Evolutionary conservation across 2,113 vertebrate species (phyloP), one percentile per base, ranked within the genome.

Genomic region (Alethe diademata): DNA sequence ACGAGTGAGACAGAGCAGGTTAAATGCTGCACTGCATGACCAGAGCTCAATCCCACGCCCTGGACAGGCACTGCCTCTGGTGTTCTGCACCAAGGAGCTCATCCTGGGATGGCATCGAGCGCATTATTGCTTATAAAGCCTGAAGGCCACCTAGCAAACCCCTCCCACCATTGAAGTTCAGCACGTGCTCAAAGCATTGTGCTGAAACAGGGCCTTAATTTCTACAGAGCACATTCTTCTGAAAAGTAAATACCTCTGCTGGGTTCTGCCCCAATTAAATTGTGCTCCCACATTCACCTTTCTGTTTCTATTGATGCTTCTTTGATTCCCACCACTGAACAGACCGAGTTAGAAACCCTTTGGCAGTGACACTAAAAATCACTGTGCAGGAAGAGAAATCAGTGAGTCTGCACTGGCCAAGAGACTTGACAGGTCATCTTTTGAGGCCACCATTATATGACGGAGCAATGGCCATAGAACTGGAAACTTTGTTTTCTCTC

Each of bases 391-490:
- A 78, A 17, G 8, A 89, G 53, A 65, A 54, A 60, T 38, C 43
- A 48, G 14, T 16, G 26, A 47, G n/a, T 14, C 51, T 69, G 36
- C 57, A 58, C 33, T 14, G 14, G 53, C 35, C 9, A 66, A 38
- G 36, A 80, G 45, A 54, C 47, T 61, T 71, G 72, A 54, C 43
- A 73, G 62, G n/a, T 51, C 8, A 35, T 31, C 45, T 80, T 85
- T 48, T 40, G 70, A 95, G 83, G 67, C 57, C 14, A 12, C 93
- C 94, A 95, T 96, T 96, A 94, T 93, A 75, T 90, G 74, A 56
- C n/a, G 45, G 53, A 66, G 58, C 54, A 78, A 78, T 43, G 47
- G 25, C 6, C 1, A 6, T 3, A 5, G 50, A 86, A 56, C 40
- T 18, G 5, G 24, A 83, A 79, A 75, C 13, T 40, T 54, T 28